These are phyloP conservation scores for Oncorhynchus nerka DNA, from an alignment of 2,113 vertebrate species.

Conservation along the genomic window DNA sequence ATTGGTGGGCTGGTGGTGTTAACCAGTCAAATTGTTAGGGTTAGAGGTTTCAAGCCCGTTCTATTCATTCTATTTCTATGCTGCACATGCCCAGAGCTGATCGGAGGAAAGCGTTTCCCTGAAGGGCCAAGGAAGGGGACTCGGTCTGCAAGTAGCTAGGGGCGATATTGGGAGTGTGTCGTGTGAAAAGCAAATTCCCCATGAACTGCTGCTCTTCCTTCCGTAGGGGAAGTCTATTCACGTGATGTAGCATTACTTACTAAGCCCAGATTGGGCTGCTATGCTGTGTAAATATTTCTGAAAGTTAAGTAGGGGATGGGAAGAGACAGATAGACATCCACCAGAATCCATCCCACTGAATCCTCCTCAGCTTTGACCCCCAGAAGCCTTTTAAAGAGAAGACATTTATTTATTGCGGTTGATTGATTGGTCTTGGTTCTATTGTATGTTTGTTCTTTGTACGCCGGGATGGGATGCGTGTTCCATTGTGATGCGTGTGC, in stretches of 20 bases:
- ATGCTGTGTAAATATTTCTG: conserved; percentile 85
- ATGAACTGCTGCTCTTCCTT: conserved; percentile 61
- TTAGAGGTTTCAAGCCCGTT: too few species aligned
- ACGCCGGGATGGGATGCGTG: conserved; percentile 66
- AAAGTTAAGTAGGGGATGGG: conserved; percentile 65
- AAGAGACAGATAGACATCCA: conserved; percentile 22
- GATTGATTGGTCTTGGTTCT: conserved; percentile 66
- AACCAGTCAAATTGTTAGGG: too few species aligned
- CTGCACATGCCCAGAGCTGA: conserved; percentile 49
- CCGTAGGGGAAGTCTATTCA: conserved; percentile 77
- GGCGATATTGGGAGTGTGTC: conserved; percentile 17
- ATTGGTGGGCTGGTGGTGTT: too few species aligned
- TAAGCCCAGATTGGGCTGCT: conserved; percentile 81
- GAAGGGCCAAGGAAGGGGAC: not conserved
- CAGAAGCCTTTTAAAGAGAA: conserved; percentile 70
- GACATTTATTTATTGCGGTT: conserved; percentile 85
- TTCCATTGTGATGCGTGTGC: conserved; percentile 81
- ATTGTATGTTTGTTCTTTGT: conserved; percentile 70
- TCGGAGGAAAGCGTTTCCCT: conserved; percentile 32
- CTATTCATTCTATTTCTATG: conserved; percentile 74
- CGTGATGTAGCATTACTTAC: conserved; percentile 87
- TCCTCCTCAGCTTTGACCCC: conserved; percentile 63
- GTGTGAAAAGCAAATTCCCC: conserved; percentile 31
- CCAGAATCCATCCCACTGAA: conserved; percentile 62
- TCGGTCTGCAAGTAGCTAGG: conserved; percentile 74